These are phyloP conservation scores for Notechis scutatus DNA, from an alignment of 2,113 vertebrate genomes.

Conservation along the genomic window DNA sequence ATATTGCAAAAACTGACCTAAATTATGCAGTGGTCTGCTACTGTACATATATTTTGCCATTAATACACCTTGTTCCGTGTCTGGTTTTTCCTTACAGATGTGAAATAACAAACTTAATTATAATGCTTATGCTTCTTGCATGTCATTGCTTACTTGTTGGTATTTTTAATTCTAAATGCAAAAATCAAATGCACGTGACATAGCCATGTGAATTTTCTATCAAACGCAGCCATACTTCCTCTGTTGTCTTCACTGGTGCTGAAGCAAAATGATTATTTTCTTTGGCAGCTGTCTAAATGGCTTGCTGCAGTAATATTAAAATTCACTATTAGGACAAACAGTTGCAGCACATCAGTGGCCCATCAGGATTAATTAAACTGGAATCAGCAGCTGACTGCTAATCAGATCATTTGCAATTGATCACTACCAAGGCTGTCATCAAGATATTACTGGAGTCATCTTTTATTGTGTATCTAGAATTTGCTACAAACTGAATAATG, in stretches of 20 bases:
- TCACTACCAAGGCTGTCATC: slow-evolving; percentile 74
- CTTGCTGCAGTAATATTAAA: slow-evolving; percentile 86
- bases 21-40: slow-evolving; percentile 78
- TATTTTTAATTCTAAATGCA: slow-evolving; percentile 67
- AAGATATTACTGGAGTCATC: slow-evolving; percentile 58
- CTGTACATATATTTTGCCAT: slow-evolving; percentile 65
- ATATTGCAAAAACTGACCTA: slow-evolving; percentile 79
- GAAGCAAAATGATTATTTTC: slow-evolving; percentile 74
- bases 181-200: slow-evolving; percentile 72
- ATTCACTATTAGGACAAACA: slow-evolving; percentile 97
- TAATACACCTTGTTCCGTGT: slow-evolving; percentile 73
- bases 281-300: slow-evolving; percentile 86
- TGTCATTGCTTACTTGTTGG: slow-evolving; percentile 68
- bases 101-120: slow-evolving; percentile 71
- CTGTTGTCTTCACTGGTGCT: slow-evolving; percentile 63
- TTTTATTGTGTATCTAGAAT: slow-evolving; percentile 31
- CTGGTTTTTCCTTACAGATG: slow-evolving; percentile 69
- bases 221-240: slow-evolving; percentile 69
- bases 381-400: slow-evolving; percentile 91
- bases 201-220: slow-evolving; percentile 70
- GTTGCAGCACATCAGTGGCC: slow-evolving; percentile 91
- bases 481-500: slow-evolving; percentile 14
- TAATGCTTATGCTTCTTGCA: slow-evolving; percentile 56
- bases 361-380: slow-evolving; percentile 98
- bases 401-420: slow-evolving; percentile 83